phyloP scores from a whole-genome alignment of 2,113 vertebrate species.

The Oreocharis arfaki region DNA sequence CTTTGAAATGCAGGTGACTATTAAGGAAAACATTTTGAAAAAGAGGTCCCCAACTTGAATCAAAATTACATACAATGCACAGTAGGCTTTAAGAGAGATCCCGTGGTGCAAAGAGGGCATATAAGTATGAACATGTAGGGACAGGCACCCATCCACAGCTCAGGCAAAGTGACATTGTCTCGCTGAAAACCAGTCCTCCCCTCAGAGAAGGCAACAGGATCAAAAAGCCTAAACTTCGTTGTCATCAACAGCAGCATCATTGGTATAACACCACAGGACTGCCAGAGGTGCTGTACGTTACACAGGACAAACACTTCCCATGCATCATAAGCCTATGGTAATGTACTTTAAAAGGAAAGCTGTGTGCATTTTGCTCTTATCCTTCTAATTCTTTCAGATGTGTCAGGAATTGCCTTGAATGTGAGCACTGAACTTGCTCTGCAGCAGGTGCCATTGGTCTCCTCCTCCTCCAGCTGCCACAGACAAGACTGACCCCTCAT shows the following conservation, averaged over 20 bases:
- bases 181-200: background rate
- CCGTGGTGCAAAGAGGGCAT: background rate
- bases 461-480: background rate
- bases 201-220: background rate
- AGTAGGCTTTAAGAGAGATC: background rate
- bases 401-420: background rate
- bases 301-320: background rate
- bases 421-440: rapidly evolving
- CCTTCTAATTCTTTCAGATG: background rate
- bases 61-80: background rate
- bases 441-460: too few relatives aligned
- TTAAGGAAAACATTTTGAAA: background rate
- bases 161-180: background rate
- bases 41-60: background rate
- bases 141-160: background rate
- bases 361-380: background rate
- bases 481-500: too few relatives aligned
- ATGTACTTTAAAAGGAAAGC: background rate
- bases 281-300: background rate
- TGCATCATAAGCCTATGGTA: background rate
- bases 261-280: background rate
- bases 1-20: background rate
- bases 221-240: background rate
- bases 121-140: background rate
- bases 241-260: background rate